Percentiles rank a stretch among this genome's conserved stretches.
phyloP scores from a whole-genome alignment of 2,113 vertebrate species.

The Python bivittatus region DNA sequence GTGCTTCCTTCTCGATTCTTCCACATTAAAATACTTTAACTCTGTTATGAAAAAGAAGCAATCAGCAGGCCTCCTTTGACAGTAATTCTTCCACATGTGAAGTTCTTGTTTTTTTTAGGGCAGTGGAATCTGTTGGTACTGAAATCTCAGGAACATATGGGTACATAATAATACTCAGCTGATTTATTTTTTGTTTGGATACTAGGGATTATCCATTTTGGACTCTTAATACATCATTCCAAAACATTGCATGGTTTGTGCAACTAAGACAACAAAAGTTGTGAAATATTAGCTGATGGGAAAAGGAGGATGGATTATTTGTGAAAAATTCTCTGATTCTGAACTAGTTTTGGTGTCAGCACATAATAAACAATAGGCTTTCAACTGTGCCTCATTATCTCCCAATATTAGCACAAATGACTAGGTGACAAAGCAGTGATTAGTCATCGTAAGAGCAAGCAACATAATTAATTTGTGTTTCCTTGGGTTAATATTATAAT shows the following conservation, averaged over 20 bases:
- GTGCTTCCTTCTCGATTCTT: not conserved
- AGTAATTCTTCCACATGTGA: not conserved
- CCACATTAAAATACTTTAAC: conserved; percentile 5
- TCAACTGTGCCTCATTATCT: not conserved
- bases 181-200: conserved; percentile 13
- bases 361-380: conserved; percentile 11
- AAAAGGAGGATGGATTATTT: conserved; percentile 46
- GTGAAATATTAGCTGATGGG: conserved; percentile 45
- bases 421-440: not conserved
- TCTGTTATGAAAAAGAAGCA: conserved; percentile 4
- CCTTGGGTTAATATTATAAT: not conserved
- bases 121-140: conserved; percentile 42
- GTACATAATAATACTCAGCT: not conserved
- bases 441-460: not conserved
- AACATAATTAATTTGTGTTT: not conserved
- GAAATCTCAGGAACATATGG: conserved; percentile 16
- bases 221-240: not conserved
- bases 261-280: conserved; percentile 4
- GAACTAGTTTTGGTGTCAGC: not conserved
- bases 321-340: conserved; percentile 22
- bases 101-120: not conserved
- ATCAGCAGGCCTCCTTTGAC: conserved; percentile 9
- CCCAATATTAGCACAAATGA: not conserved
- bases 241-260: not conserved
- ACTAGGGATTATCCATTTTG: conserved; percentile 17